Conservation (phyloP, 2,888 invertebrate genomes). For the Polia nebulosa region DNA sequence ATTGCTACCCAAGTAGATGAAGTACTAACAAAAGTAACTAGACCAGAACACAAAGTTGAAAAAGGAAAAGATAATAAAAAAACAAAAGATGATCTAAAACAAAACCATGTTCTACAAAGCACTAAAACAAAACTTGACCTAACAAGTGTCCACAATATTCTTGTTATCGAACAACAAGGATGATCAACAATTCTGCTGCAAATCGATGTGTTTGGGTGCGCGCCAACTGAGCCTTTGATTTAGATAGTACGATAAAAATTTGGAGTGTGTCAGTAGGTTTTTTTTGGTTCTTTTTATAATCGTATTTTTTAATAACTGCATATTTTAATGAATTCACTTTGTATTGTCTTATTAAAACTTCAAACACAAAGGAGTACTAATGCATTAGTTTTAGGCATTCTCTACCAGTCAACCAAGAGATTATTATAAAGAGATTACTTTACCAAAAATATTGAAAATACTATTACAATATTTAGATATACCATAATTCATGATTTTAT, state of each 20-base stretch:
- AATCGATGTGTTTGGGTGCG: constrained; percentile 67
- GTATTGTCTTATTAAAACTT: too few relatives aligned
- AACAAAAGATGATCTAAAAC: neutral
- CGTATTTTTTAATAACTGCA: neutral
- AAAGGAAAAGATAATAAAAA: neutral
- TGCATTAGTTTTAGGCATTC: too few relatives aligned
- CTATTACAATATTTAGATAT: too few relatives aligned
- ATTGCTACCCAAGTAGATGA: neutral
- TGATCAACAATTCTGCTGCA: constrained; percentile 74
- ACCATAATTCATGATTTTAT: too few relatives aligned
- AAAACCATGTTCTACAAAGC: constrained; percentile 12
- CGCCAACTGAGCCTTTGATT: constrained; percentile 74
- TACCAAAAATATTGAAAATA: too few relatives aligned
- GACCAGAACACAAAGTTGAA: neutral
- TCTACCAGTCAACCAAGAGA: too few relatives aligned
- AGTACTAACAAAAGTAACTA: neutral
- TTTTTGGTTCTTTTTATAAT: constrained; percentile 14
- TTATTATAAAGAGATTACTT: too few relatives aligned
- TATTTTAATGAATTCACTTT: too few relatives aligned
- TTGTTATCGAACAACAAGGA: constrained; percentile 62
- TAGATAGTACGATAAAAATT: constrained; percentile 70
- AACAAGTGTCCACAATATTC: constrained; percentile 46
- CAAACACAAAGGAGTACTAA: too few relatives aligned
- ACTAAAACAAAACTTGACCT: constrained; percentile 17
- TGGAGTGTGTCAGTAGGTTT: constrained; percentile 1